A percentile compares a stretch with the other conserved stretches of the same genome.
phyloP scores from a whole-genome alignment of 2,888 invertebrate genomes.

The Phorcus lineatus region DNA sequence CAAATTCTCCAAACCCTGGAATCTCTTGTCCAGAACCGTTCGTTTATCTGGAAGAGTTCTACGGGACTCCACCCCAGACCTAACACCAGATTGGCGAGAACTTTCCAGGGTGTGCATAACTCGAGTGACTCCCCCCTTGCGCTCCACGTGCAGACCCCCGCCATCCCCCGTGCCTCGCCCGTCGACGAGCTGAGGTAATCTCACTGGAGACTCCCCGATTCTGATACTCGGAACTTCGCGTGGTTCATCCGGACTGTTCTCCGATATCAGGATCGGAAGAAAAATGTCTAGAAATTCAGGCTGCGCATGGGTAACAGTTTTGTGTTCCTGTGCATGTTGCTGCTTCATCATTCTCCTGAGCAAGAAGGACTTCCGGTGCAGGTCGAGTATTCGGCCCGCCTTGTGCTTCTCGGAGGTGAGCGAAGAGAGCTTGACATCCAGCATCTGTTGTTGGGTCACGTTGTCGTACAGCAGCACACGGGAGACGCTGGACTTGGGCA shows the following conservation, averaged over 20 bases:
- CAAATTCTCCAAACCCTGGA: conserved; percentile 51
- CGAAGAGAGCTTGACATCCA: conserved; percentile 60
- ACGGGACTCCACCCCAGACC: not conserved
- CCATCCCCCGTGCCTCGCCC: not conserved
- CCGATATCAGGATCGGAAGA: not conserved
- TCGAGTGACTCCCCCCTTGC: conserved; percentile 45
- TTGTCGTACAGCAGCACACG: conserved; percentile 69
- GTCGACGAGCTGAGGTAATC: not conserved
- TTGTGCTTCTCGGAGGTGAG: conserved; percentile 59
- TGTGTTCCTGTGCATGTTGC: conserved; percentile 31
- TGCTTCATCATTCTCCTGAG: conserved; percentile 42
- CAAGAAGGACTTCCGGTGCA: conserved; percentile 55
- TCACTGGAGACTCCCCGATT: not conserved
- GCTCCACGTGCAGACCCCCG: conserved; percentile 37
- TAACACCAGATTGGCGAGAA: not conserved
- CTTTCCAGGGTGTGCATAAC: conserved; percentile 44
- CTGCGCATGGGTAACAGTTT: conserved; percentile 1
- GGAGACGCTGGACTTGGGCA: conserved; percentile 64
- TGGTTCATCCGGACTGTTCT: not conserved
- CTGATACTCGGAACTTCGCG: not conserved
- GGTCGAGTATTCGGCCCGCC: conserved; percentile 50
- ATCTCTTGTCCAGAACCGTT: conserved; percentile 52
- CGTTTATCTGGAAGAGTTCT: not conserved
- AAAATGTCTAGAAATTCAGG: conserved; percentile 6
- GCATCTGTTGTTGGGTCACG: conserved; percentile 67